Evolutionary conservation across 2,113 vertebrate genomes (phyloP).

Genomic region (Caloenas nicobarica): DNA sequence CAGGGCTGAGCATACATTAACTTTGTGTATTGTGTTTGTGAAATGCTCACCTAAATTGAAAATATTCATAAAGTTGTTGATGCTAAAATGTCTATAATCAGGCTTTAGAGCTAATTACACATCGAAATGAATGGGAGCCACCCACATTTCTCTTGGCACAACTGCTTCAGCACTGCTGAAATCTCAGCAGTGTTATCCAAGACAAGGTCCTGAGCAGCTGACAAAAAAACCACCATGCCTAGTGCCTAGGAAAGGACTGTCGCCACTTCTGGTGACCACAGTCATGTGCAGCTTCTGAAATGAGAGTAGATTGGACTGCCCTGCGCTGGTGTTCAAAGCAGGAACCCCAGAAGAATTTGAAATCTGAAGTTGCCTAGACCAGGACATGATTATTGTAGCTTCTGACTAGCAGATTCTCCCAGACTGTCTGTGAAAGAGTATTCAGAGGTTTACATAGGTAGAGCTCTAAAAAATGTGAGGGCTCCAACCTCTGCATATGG

Average conservation of each 20-base stretch:
- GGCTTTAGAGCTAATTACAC: neutral
- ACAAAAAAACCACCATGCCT: neutral
- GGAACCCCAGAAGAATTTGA: neutral
- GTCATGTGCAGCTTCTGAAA: neutral
- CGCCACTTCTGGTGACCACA: neutral
- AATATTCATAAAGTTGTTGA: neutral
- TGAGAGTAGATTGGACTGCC: neutral
- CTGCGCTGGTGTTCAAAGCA: neutral
- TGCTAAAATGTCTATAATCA: neutral
- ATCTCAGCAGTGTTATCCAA: neutral
- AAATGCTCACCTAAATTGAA: neutral
- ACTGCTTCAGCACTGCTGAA: neutral
- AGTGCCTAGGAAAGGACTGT: neutral
- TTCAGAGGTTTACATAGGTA: neutral
- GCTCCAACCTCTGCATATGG: neutral
- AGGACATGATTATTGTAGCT: neutral
- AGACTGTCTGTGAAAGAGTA: neutral
- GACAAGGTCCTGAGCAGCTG: neutral
- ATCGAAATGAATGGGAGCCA: neutral
- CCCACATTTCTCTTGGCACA: neutral
- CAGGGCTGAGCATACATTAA: neutral
- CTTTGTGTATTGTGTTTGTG: neutral
- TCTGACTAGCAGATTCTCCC: neutral
- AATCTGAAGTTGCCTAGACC: neutral
- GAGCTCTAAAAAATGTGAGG: neutral